Conservation (phyloP, 2,888 invertebrate genomes). For the Epinotia bilunana region DNA sequence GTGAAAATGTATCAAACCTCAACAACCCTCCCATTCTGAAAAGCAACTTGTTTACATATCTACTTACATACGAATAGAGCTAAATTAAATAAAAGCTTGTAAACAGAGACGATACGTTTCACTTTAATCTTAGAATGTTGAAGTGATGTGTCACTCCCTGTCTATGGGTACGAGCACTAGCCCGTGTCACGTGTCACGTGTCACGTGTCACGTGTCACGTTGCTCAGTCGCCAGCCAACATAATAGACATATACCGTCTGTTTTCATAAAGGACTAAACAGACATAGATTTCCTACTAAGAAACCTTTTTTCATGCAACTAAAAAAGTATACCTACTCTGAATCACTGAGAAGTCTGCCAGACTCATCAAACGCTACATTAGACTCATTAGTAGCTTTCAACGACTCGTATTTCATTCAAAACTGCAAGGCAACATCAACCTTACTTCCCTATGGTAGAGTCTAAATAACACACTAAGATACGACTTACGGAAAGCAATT, state of each 20-base stretch:
- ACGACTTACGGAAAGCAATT: background rate
- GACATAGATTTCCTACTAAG: background rate
- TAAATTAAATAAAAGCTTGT: too few relatives aligned
- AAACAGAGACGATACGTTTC: background rate
- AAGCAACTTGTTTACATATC: too few relatives aligned
- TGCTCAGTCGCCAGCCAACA: background rate
- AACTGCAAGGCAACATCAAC: background rate
- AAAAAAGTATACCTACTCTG: conserved; percentile 1
- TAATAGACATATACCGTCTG: background rate
- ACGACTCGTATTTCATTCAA: background rate
- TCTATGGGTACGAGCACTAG: too few relatives aligned
- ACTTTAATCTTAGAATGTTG: background rate
- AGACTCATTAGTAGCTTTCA: conserved; percentile 9
- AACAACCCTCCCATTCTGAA: too few relatives aligned
- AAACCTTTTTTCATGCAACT: background rate
- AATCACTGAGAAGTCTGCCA: conserved; percentile 19
- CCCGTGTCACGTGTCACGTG: too few relatives aligned
- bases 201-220: too few relatives aligned
- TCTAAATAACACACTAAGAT: background rate
- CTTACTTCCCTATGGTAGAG: background rate
- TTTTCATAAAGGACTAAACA: background rate
- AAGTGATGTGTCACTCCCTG: background rate
- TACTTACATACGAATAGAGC: too few relatives aligned
- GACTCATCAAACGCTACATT: conserved; percentile 26
- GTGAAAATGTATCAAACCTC: too few relatives aligned